phyloP scores from a whole-genome alignment of 2,888 invertebrate genomes.

The Glomeris marginata region DNA sequence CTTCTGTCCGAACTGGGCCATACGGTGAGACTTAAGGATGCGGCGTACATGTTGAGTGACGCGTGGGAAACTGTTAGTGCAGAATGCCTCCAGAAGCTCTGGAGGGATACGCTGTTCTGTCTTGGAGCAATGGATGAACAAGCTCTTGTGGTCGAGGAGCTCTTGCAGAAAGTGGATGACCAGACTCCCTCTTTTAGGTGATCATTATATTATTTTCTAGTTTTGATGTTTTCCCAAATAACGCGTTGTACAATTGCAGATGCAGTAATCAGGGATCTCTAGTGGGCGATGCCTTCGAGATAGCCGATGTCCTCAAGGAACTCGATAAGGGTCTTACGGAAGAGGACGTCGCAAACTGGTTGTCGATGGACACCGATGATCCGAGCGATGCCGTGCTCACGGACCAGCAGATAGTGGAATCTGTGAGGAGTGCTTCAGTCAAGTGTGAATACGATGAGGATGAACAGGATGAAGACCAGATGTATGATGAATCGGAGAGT shows the following conservation, averaged over 20 bases:
- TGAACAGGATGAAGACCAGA: too few species aligned
- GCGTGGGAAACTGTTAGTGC: not conserved
- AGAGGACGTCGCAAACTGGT: conserved; percentile 6
- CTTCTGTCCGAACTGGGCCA: not conserved
- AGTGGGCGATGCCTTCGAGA: not conserved
- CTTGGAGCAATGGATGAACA: conserved; percentile 4
- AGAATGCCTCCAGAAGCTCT: conserved; percentile 2
- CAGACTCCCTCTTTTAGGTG: not conserved
- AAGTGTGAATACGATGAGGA: conserved; percentile 5
- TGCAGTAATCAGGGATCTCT: not conserved
- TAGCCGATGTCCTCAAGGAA: not conserved
- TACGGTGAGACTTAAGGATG: conserved; percentile 1
- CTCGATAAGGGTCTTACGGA: not conserved
- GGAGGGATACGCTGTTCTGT: conserved; percentile 5
- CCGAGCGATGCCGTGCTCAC: not conserved
- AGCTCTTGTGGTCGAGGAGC: not conserved
- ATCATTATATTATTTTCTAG: too few species aligned
- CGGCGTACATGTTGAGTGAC: conserved; percentile 7
- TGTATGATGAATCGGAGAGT: not conserved
- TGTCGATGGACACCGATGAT: conserved; percentile 4
- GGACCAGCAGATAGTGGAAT: conserved; percentile 4
- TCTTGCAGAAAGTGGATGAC: not conserved
- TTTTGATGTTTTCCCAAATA: too few species aligned
- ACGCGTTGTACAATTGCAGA: too few species aligned
- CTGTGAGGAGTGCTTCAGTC: not conserved